phyloP scores from a whole-genome alignment of 2,113 vertebrate species.

The Kryptolebias marmoratus region DNA sequence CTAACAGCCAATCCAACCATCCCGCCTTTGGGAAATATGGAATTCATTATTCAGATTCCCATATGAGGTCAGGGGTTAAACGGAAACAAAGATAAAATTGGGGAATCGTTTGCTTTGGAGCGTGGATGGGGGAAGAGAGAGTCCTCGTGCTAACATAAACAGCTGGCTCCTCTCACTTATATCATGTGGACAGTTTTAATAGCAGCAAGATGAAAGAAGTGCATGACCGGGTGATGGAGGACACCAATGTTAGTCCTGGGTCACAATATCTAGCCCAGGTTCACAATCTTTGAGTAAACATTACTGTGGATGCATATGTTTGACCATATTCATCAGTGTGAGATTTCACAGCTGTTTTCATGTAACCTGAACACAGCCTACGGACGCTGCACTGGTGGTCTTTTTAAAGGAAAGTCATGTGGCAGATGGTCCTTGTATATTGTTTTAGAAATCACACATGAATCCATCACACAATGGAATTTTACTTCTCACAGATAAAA shows the following conservation, averaged over 20 bases:
- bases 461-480: conserved; percentile 15
- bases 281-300: conserved; percentile 77
- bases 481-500: neutral
- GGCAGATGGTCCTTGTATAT: conserved; percentile 43
- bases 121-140: conserved; percentile 42
- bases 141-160: conserved; percentile 63
- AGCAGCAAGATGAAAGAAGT: conserved; percentile 61
- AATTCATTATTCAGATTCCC: conserved; percentile 87
- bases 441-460: conserved; percentile 41
- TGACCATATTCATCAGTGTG: conserved; percentile 65
- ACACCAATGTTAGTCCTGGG: conserved; percentile 66
- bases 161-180: conserved; percentile 79
- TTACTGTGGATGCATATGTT: conserved; percentile 61
- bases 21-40: conserved; percentile 85
- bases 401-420: conserved; percentile 19
- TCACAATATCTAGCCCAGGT: conserved; percentile 72
- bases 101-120: conserved; percentile 67
- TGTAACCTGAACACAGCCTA: conserved; percentile 31
- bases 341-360: conserved; percentile 68
- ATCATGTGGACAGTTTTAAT: conserved; percentile 78
- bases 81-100: conserved; percentile 84
- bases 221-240: conserved; percentile 70
- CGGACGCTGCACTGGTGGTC: conserved; percentile 41
- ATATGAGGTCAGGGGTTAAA: conserved; percentile 83
- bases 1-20: conserved; percentile 72